These are phyloP conservation scores for Neodiprion virginianus DNA, from an alignment of 1,140 invertebrate genomes.

Conservation along the genomic window DNA sequence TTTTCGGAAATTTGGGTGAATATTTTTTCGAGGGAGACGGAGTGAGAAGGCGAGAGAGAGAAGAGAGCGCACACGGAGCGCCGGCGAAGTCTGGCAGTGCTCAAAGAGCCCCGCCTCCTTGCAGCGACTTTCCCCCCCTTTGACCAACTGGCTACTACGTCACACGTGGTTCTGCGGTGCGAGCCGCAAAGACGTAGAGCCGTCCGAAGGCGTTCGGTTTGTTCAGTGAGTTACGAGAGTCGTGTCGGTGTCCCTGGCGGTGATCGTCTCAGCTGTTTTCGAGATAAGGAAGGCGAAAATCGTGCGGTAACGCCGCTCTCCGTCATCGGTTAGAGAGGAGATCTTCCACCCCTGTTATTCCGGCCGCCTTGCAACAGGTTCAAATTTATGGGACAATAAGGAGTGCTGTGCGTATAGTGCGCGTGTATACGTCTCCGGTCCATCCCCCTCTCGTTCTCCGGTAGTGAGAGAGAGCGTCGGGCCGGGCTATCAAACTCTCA, in stretches of 20 bases:
- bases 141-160: constrained; percentile 46
- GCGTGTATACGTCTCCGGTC: constrained; percentile 44
- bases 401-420: constrained; percentile 55
- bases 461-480: constrained; percentile 25
- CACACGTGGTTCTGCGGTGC: constrained; percentile 50
- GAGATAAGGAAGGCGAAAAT: constrained; percentile 44
- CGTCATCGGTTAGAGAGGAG: constrained; percentile 35
- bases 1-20: too few species aligned
- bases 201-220: constrained; percentile 27
- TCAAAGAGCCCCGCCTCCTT: constrained; percentile 23
- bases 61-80: not conserved
- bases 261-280: constrained; percentile 24
- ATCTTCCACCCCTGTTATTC: constrained; percentile 32
- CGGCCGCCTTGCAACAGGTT: constrained; percentile 55
- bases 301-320: constrained; percentile 41
- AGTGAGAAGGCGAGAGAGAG: not conserved
- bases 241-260: constrained; percentile 51
- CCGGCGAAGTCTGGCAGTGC: not conserved
- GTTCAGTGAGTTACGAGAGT: constrained; percentile 52
- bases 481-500: constrained; percentile 62
- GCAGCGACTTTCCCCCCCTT: constrained; percentile 41
- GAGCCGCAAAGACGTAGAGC: constrained; percentile 43
- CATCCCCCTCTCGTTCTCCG: constrained; percentile 28
- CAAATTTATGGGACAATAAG: constrained; percentile 64
- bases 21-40: too few species aligned